Percentiles rank a stretch among this genome's conserved stretches.
Evolutionary conservation across 2,888 invertebrate genomes (phyloP).

Genomic region (Eristalinus sepulchralis): DNA sequence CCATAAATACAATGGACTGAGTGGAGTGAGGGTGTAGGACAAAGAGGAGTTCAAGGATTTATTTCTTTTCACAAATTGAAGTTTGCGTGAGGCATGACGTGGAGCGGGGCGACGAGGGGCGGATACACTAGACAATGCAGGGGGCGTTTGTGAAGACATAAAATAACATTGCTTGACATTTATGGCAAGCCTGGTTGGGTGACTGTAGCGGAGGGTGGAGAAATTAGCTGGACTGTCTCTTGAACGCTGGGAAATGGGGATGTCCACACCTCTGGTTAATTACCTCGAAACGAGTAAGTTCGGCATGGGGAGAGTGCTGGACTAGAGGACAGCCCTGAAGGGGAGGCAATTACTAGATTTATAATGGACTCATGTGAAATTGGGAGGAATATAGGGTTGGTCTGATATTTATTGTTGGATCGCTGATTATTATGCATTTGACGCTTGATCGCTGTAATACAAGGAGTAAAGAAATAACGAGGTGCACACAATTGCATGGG

Average conservation of each 20-base stretch:
- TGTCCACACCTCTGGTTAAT: constrained; percentile 67
- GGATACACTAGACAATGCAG: constrained; percentile 65
- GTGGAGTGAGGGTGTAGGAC: not conserved
- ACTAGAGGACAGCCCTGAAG: not conserved
- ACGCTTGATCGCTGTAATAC: too few species aligned
- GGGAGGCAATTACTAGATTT: not conserved
- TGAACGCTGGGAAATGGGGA: constrained; percentile 52
- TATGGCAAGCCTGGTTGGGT: constrained; percentile 65
- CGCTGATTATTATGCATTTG: too few species aligned
- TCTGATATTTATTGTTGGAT: too few species aligned
- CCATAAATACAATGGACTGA: constrained; percentile 75
- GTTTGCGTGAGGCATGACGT: constrained; percentile 68
- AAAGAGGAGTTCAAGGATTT: constrained; percentile 73
- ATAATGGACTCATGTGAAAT: not conserved
- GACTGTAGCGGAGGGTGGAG: constrained; percentile 13
- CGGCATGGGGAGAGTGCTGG: not conserved
- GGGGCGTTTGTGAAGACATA: constrained; percentile 73
- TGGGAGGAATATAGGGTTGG: not conserved
- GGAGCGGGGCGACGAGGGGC: constrained; percentile 12
- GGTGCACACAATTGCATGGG: too few species aligned
- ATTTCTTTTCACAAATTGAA: constrained; percentile 74
- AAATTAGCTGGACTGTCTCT: constrained; percentile 60
- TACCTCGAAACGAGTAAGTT: constrained; percentile 19
- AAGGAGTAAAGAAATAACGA: too few species aligned
- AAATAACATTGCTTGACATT: constrained; percentile 75